phyloP scores from a whole-genome alignment of 2,113 vertebrate species.

The Stegostoma tigrinum region DNA sequence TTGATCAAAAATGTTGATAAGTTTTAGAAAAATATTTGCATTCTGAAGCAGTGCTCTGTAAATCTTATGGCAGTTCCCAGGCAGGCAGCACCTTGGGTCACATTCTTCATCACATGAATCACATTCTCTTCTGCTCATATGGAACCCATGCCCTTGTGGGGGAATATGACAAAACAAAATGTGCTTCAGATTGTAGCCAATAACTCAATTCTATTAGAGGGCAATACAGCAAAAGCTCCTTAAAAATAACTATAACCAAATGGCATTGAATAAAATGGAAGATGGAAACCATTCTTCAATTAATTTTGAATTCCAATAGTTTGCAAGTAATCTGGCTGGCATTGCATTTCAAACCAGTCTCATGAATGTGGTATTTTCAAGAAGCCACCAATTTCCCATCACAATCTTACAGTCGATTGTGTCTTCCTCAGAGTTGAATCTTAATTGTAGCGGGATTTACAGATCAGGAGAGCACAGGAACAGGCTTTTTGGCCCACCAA shows the following conservation, averaged over 20 bases:
- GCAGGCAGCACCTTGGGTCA: too few relatives aligned
- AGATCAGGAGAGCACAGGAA: too few relatives aligned
- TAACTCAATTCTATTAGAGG: neutral
- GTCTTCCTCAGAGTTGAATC: neutral
- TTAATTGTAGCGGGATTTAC: too few relatives aligned
- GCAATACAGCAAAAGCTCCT: neutral
- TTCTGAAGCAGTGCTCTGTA: neutral
- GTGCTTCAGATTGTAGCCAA: neutral
- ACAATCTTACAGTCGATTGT: neutral
- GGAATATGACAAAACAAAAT: neutral
- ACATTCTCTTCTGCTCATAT: neutral
- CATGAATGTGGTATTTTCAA: neutral
- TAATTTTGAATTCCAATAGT: neutral
- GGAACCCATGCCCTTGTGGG: neutral
- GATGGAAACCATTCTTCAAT: neutral
- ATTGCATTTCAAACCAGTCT: neutral
- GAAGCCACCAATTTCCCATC: neutral
- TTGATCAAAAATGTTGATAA: neutral
- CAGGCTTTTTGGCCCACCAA: too few relatives aligned
- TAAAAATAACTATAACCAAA: neutral
- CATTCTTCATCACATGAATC: neutral
- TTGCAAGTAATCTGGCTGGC: neutral
- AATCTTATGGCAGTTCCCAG: neutral
- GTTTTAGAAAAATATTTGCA: neutral
- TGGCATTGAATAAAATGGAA: neutral